phyloP scores from a whole-genome alignment of 1,140 invertebrate genomes.

The Dreissena polymorpha region DNA sequence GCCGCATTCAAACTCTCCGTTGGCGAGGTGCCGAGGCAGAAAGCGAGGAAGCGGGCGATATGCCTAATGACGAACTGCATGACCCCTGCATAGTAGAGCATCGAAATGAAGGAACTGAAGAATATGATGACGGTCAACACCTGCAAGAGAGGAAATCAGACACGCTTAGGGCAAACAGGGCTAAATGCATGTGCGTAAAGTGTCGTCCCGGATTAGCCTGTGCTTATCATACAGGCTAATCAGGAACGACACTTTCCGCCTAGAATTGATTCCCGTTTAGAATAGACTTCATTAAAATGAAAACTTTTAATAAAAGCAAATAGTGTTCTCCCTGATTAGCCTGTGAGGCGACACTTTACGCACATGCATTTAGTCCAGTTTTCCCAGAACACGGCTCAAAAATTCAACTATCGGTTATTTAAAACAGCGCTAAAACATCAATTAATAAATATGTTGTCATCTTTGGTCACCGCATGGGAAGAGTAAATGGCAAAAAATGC shows the following conservation, averaged over 20 bases:
- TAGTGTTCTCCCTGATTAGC: no score
- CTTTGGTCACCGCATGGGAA: no score
- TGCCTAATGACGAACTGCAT: constrained; percentile 72
- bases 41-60: constrained; percentile 67
- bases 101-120: constrained; percentile 70
- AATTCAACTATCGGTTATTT: no score
- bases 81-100: constrained; percentile 74
- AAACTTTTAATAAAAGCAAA: no score
- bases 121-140: constrained; percentile 73
- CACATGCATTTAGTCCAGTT: no score
- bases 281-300: neutral
- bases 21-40: constrained; percentile 69
- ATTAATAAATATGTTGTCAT: no score
- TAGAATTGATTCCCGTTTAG: neutral
- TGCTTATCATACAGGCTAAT: neutral
- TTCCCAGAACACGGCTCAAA: no score
- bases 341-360: no score
- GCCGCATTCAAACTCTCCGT: constrained; percentile 74
- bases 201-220: neutral
- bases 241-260: neutral
- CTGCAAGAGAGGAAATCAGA: constrained; percentile 52
- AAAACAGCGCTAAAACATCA: no score
- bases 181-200: neutral
- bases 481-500: no score
- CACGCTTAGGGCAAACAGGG: neutral